Evolutionary conservation across 2,797 vertebrate genomes (phyloP).

Genomic region (Alexandromys oeconomus): DNA sequence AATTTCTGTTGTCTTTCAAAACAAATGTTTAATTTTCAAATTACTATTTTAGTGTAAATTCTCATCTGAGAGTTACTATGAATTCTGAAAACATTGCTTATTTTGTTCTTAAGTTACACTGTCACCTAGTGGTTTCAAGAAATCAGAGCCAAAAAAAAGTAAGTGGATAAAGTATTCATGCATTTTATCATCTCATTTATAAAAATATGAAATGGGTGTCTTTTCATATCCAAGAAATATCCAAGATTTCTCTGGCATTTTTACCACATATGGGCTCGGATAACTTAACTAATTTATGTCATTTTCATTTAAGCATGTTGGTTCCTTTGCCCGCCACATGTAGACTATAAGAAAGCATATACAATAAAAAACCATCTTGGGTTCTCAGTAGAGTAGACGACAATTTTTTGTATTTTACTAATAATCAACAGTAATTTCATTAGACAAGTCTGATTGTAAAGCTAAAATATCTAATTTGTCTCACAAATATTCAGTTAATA

Average conservation of each 20-base stretch:
- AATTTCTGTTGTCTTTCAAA: slow-evolving; percentile 49
- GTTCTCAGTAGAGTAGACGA: neutral
- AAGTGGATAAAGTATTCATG: neutral
- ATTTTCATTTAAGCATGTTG: neutral
- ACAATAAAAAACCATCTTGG: neutral
- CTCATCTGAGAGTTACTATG: slow-evolving; percentile 51
- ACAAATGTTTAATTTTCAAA: slow-evolving; percentile 47
- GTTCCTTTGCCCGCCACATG: neutral
- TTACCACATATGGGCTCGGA: neutral
- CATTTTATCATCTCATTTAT: slow-evolving; percentile 29
- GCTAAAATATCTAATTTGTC: neutral
- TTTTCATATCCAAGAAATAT: too few species aligned
- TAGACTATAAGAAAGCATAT: neutral
- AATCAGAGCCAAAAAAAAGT: neutral
- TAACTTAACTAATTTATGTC: neutral
- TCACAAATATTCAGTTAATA: slow-evolving; percentile 3
- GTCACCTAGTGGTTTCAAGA: slow-evolving; percentile 85
- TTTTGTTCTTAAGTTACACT: slow-evolving; percentile 82
- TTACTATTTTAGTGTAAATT: slow-evolving; percentile 26
- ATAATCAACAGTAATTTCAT: neutral
- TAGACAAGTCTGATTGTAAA: neutral
- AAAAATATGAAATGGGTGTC: neutral
- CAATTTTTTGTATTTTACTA: slow-evolving; percentile 5
- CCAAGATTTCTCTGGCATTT: neutral
- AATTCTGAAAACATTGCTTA: neutral